Conservation (phyloP, 2,113 vertebrate genomes). For the Lanius collurio region DNA sequence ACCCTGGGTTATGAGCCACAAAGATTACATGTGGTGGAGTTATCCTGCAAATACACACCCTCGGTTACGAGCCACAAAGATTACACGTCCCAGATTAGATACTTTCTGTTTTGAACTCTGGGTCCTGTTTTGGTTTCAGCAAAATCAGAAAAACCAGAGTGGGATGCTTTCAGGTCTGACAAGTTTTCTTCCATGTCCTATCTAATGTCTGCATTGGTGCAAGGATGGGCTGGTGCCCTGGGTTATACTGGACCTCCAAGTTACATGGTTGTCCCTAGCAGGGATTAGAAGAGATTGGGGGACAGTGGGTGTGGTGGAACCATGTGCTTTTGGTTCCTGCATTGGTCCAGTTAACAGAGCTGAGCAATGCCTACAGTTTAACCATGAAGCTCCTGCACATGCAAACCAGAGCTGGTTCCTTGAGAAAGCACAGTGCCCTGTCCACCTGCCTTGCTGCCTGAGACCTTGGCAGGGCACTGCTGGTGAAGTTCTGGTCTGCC, state of each 20-base stretch:
- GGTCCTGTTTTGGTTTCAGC: not conserved
- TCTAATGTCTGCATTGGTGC: not conserved
- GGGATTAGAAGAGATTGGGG: not conserved
- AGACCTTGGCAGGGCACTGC: not conserved
- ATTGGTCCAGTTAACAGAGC: fast-evolving
- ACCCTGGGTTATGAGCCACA: not conserved
- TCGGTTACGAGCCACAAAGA: not conserved
- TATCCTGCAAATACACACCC: not conserved
- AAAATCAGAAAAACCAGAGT: not conserved
- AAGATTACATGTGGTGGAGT: fast-evolving
- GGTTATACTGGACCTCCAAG: not conserved
- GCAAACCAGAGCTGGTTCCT: fast-evolving
- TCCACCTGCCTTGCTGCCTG: not conserved
- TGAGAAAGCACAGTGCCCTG: not conserved
- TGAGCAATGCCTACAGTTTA: not conserved
- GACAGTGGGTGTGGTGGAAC: fast-evolving
- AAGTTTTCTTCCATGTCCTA: not conserved
- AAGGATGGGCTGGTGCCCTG: not conserved
- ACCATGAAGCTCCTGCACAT: fast-evolving
- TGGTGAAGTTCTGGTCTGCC: not conserved
- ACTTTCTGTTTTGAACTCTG: not conserved
- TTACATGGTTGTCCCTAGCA: fast-evolving
- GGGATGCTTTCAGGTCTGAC: not conserved
- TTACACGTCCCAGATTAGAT: fast-evolving
- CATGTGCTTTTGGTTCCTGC: fast-evolving